Base-by-base conservation (phyloP, 1,140 invertebrate species). In the Drosophila grimshawi region DNA sequence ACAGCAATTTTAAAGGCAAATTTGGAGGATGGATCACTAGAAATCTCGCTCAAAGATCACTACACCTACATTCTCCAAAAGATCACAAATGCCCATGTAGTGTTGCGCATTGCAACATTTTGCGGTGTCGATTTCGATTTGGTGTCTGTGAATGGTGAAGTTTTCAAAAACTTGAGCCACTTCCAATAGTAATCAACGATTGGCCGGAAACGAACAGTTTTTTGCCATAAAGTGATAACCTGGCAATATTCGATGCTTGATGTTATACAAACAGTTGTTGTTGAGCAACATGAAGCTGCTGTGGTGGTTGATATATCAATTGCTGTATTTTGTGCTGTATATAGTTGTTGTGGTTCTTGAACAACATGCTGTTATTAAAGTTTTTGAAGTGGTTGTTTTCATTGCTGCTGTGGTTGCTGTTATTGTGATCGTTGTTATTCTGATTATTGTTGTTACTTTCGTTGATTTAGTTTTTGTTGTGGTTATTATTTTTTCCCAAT, bases 1-100 rank as follows among this genome's bases (percentile, higher is more conserved):
- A 1, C 19, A 19, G 19, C 19, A 19, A 19, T 19, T 19, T 19
- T 1, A 19, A 19, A 19, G 19, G 19, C 19, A 19, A 19, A 19
- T 19, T 19, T 19, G 19, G 19, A 1, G 19, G 19, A 19, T 19
- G 19, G 19, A 19, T 19, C 2, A 19, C 19, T 19, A 19, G 19
- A 1, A 19, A 19, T 19, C 19, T 19, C 19, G 19, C 19, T 19
- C 19, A 19, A 19, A 19, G 19, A 19, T 19, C 19, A 19, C 19
- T 19, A 19, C 19, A 19, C 73, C 78, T 2, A 77, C 86, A 48
- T 91, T 91, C 59, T 83, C 73, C 0, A 86, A 86, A 8, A 89
- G 56, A 86, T 91, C 88, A 43, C 86, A 91, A 33, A 79, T 78
- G 41, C 88, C 88, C 68, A 91, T 79, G 45, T 76, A 91, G 46